Percentiles rank a stretch among this genome's conserved stretches.
Conservation (phyloP, 2,113 vertebrate species). For the Geococcyx californianus region DNA sequence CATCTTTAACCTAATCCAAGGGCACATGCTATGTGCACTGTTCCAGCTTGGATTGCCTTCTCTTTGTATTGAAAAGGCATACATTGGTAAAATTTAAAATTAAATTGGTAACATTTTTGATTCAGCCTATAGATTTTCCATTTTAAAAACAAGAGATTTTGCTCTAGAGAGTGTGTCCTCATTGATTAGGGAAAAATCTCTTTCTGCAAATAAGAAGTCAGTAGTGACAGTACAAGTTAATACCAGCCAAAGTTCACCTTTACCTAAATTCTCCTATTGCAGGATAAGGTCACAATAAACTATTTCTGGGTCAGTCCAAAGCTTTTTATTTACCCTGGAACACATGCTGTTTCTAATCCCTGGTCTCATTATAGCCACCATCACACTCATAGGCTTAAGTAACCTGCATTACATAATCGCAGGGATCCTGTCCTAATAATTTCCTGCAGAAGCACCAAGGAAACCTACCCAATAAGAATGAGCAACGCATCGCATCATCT, state of each 20-base stretch:
- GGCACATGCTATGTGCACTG: rapidly evolving
- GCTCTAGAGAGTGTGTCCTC: not conserved
- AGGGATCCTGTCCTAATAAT: not conserved
- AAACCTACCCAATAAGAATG: not conserved
- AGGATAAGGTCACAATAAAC: conserved; percentile 17
- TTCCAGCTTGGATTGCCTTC: not conserved
- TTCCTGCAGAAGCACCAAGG: not conserved
- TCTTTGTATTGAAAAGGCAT: not conserved
- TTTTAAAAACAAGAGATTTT: not conserved
- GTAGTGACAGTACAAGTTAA: not conserved
- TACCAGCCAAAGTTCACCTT: not conserved
- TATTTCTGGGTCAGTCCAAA: conserved; percentile 15
- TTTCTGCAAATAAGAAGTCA: not conserved
- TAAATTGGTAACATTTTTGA: not conserved
- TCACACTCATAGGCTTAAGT: not conserved
- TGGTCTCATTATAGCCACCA: conserved; percentile 18
- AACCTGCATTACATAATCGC: conserved; percentile 48
- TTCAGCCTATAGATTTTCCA: not conserved
- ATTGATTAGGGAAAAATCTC: not conserved
- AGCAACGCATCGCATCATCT: not conserved
- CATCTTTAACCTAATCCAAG: not conserved
- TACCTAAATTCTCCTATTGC: not conserved
- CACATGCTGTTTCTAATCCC: conserved; percentile 35
- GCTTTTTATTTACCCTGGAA: not conserved
- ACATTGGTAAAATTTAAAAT: too few relatives aligned